Base-by-base conservation (phyloP, 1,140 invertebrate species). In the Pseudomyrmex flavicornis region DNA sequence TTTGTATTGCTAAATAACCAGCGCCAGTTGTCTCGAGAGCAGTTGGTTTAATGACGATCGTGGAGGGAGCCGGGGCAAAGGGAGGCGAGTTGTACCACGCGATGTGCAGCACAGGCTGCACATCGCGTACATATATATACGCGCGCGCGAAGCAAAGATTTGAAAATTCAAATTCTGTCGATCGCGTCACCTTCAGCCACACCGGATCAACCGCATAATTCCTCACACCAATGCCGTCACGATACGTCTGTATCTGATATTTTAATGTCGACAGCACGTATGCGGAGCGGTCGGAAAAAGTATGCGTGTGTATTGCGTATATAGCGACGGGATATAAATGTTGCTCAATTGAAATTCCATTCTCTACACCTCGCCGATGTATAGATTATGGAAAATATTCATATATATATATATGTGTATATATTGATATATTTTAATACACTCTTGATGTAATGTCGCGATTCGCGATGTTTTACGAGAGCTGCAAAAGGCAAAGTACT, bases 1-100 rank as follows among this genome's bases (percentile, higher is more conserved):
- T 93, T 93, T 93, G 92, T 93, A 93, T 93, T 93, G 91, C 92
- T 93, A 93, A 93, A 93, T 93, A 93, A 93, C 92, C 93, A 93
- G 87, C 90, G 85, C 89, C 85, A 88, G 90, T 92, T 91, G 91
- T 92, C 89, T 89, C 90, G 88, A 89, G 90, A 90, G 92, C 92
- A 61, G 93, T 91, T 93, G 91, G 92, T 93, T 93, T 93, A 93
- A 91, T 92, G 91, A 93, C 91, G 91, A 90, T 75, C 91, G 74
- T 69, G 76, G 85, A 26, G 50, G 73, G 61, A 26, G 44, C 62
- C 48, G 66, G 50, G 4, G 54, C 48, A 56, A 20, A 44, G 56
- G 44, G 20, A 54, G 22, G 84, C 82, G 88, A 88, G 86, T 88
- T 90, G 86, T 75, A 80, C 66, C 85, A 80, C 84, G 69, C 68